phyloP scores from a whole-genome alignment of 92 coral and sea anemone genomes.

The Paramuricea clavata region DNA sequence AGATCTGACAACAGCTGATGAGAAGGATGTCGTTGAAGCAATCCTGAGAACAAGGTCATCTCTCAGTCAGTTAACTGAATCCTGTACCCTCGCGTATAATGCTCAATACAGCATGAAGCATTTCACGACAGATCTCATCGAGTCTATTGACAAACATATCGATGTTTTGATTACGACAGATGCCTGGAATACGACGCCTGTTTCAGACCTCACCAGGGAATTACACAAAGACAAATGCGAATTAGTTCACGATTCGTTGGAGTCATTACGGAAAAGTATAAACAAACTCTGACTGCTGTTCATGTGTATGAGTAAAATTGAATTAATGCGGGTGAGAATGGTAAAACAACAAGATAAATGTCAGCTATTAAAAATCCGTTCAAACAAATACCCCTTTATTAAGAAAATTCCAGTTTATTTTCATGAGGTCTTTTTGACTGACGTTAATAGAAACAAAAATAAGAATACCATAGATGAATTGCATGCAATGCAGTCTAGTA shows the following conservation, averaged over 20 bases:
- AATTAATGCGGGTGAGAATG: background rate
- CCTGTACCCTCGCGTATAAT: constrained; percentile 27
- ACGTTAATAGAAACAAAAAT: too few relatives aligned
- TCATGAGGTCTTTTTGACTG: too few relatives aligned
- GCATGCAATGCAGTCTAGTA: too few relatives aligned
- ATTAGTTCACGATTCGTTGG: constrained; percentile 11
- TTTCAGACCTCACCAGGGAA: constrained; percentile 26
- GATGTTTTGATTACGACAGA: constrained; percentile 46
- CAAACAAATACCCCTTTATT: too few relatives aligned
- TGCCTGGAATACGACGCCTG: constrained; percentile 11
- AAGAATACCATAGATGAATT: background rate
- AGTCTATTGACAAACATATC: constrained; percentile 28
- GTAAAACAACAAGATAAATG: too few relatives aligned
- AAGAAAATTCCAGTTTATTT: too few relatives aligned
- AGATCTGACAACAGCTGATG: background rate
- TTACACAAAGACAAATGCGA: constrained; percentile 48
- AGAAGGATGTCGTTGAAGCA: constrained; percentile 6
- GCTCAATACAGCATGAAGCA: constrained; percentile 47
- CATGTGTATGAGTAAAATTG: background rate
- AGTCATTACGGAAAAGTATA: constrained; percentile 31
- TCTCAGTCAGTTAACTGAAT: constrained; percentile 31
- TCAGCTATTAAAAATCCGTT: too few relatives aligned
- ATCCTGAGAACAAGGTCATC: constrained; percentile 14
- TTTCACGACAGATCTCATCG: constrained; percentile 7
- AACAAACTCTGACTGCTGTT: background rate